Evolutionary conservation across 2,888 invertebrate species (phyloP).

Genomic region (Nebria brevicollis): DNA sequence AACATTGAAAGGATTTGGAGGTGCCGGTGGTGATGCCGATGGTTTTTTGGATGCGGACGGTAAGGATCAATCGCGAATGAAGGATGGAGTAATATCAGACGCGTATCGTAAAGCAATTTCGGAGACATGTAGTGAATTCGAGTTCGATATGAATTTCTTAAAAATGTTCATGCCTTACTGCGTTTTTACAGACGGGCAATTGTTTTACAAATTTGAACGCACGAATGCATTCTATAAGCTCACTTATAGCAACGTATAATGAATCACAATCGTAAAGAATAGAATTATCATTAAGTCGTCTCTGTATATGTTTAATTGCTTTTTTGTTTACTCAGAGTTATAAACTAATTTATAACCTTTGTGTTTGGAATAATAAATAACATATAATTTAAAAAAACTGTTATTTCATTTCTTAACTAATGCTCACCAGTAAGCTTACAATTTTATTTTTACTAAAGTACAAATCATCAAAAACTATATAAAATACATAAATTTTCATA

Average conservation of each 20-base stretch:
- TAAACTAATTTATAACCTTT: not conserved
- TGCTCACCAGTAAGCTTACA: too few species aligned
- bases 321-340: not conserved
- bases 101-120: not conserved
- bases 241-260: slow-evolving; percentile 23
- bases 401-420: not conserved
- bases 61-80: not conserved
- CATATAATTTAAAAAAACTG: not conserved
- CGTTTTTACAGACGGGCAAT: slow-evolving; percentile 57
- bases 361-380: not conserved
- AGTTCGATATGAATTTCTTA: slow-evolving; percentile 51
- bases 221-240: slow-evolving; percentile 38
- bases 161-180: slow-evolving; percentile 57
- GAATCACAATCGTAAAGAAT: not conserved
- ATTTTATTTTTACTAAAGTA: too few species aligned
- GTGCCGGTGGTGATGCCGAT: not conserved
- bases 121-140: slow-evolving; percentile 7
- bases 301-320: not conserved
- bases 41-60: not conserved
- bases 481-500: too few species aligned
- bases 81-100: slow-evolving; percentile 3
- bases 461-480: too few species aligned
- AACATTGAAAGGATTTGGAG: slow-evolving; percentile 8
- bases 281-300: not conserved
- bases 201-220: slow-evolving; percentile 58